Evolutionary conservation across 2,113 vertebrate genomes (phyloP).

Genomic region (Platysternon megacephalum): DNA sequence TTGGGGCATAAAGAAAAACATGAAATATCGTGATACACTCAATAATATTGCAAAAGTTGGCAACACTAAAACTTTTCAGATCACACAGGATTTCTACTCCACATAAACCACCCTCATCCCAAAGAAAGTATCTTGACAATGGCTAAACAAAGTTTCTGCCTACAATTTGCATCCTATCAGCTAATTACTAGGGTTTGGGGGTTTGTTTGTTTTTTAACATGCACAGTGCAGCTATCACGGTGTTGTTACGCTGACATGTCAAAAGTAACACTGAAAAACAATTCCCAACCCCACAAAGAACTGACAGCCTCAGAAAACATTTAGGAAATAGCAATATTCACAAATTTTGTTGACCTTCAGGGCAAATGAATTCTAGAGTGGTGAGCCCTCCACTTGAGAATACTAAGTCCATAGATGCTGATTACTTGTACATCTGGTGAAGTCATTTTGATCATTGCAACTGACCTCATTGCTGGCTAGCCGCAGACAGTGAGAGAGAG

Average conservation of each 20-base stretch:
- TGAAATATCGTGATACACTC: neutral
- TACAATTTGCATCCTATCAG: neutral
- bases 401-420: neutral
- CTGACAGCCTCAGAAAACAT: neutral
- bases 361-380: neutral
- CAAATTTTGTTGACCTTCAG: neutral
- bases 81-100: neutral
- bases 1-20: neutral
- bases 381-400: neutral
- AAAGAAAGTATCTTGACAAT: neutral
- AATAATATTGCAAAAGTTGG: neutral
- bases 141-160: neutral
- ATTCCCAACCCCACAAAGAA: neutral
- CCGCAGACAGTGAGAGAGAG: neutral
- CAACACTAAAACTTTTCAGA: neutral
- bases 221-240: neutral
- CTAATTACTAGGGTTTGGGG: neutral
- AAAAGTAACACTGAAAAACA: neutral
- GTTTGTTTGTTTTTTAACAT: neutral
- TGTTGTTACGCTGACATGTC: neutral
- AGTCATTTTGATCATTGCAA: neutral
- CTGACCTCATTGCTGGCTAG: neutral
- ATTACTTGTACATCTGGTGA: neutral
- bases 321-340: neutral
- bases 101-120: fast-evolving